These are phyloP conservation scores for Zapus hudsonius DNA, from an alignment of 2,113 vertebrate genomes.

Conservation along the genomic window DNA sequence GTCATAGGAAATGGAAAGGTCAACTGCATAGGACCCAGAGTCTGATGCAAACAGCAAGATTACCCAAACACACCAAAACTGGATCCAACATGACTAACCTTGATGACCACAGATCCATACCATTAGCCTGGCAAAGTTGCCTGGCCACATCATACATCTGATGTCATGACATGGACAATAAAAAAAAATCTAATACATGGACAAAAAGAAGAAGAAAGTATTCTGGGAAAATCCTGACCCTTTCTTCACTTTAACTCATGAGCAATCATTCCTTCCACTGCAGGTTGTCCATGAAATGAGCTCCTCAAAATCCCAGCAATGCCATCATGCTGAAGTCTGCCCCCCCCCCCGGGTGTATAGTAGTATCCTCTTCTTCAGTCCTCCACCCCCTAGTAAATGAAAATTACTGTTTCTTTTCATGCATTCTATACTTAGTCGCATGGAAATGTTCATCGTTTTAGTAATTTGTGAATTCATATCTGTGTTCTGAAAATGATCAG, in stretches of 20 bases:
- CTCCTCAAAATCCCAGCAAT: not conserved
- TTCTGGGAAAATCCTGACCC: not conserved
- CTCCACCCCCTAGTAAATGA: not conserved
- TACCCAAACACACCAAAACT: not conserved
- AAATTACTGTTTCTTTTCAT: not conserved
- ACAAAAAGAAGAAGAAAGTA: not conserved
- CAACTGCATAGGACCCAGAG: not conserved
- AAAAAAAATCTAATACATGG: too few species aligned
- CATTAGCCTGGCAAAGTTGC: not conserved
- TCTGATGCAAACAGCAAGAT: not conserved
- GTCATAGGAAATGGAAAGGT: too few species aligned
- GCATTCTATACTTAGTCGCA: not conserved
- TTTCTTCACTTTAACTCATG: not conserved
- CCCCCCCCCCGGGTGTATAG: too few species aligned
- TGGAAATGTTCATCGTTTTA: conserved; percentile 20
- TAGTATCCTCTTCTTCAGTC: not conserved
- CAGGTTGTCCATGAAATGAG: not conserved
- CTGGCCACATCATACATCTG: not conserved
- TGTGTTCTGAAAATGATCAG: conserved; percentile 9
- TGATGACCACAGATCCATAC: too few species aligned
- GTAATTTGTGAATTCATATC: not conserved
- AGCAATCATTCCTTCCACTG: not conserved
- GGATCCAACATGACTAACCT: too few species aligned
- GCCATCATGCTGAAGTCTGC: not conserved
- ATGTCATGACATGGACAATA: too few species aligned